Evolutionary conservation across 2,113 vertebrate species (phyloP), one percentile per base, ranked within the genome.

Genomic region (Pan troglodytes): DNA sequence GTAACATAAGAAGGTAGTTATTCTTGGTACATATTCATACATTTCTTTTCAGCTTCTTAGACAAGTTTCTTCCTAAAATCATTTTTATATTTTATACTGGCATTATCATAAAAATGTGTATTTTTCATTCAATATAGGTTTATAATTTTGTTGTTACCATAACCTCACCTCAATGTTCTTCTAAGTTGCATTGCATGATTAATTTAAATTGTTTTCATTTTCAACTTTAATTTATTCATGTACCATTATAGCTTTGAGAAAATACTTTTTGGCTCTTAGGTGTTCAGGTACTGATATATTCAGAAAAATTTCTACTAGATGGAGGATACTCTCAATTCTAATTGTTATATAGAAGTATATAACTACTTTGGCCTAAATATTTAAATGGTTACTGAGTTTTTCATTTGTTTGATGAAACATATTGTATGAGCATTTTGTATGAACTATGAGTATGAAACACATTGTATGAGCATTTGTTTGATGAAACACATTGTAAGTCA

Each of bases 281-380:
- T 48, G 3, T 57, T 86, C 50, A 43, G 8, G 38, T 59, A 67
- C 23, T 68, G 17, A 22, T 70, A 45, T 52, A 0, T 61, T 82
- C 40, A 61, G 8, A 70, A 76, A 8, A 75, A 50, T 57, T 80
- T 94, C 35, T 68, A 52, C 30, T 50, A 16, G 14, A 20, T 76
- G 12, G 27, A 81, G 8, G 9, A 32, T 75, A 70, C 8, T 59
- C 17, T 94, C 18, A 82, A 72, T 45, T 90, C 55, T 67, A 40
- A 89, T 40, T 14, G 81, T 82, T 87, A 35, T 73, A 59, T 18
- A 82, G 20, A 75, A 76, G 52, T 64, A 2, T 27, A 72, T 70
- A 90, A 76, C 87, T 96, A 86, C 52, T 86, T 93, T 32, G 64
- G 2, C 25, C 32, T 90, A 87, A 93, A 94, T 78, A 94, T 83